Evolutionary conservation across 2,113 vertebrate genomes (phyloP), one percentile per base, ranked within the genome.

Genomic region (Thunnus maccoyii): DNA sequence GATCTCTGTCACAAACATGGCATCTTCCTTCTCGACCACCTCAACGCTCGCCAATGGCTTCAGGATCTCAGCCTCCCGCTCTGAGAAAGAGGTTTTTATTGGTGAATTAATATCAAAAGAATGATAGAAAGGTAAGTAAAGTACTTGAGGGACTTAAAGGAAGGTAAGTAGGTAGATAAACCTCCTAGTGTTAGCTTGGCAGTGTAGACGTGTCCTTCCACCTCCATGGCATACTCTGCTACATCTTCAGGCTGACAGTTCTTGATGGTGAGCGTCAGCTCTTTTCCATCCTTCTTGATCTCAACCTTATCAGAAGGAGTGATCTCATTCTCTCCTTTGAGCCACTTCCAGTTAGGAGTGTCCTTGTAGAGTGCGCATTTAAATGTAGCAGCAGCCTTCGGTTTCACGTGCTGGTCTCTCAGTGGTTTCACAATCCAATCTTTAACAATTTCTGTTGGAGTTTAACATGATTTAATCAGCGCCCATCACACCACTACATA

Each of bases 401-500:
- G 98, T 90, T 99, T 99, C 61, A 99, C 98, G 51, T 99, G 98
- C 87, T 99, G 98, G 74, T 99, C 97, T 84, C 96, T 96, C 82
- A 99, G 95, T 20, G 98, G 97, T 86, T 95, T 99, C 72, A 97
- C 97, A 58, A 99, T 94, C 98, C 98, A 99, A 25, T 99, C 98
- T 91, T 97, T 96, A 83, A 99, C 95, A 25, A 99, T 80, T 93
- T 99, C 98, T 99, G 93, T 51, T 36, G 69, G 75, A 78, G 14
- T 63, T 4, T 67, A 63, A 79, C 18, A 55, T 65, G 4, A 68
- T 11, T 22, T n/a, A 72, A 18, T 72, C 17, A 60, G 46, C 22
- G 8, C 56, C 4, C 2, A 25, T 63, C 17, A 6, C 1, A 46
- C 11, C 5, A 48, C 12, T 22, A 56, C 0, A 41, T 27, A 57